Evolutionary conservation across 2,113 vertebrate genomes (phyloP).

Genomic region (Pteruthius melanotis): DNA sequence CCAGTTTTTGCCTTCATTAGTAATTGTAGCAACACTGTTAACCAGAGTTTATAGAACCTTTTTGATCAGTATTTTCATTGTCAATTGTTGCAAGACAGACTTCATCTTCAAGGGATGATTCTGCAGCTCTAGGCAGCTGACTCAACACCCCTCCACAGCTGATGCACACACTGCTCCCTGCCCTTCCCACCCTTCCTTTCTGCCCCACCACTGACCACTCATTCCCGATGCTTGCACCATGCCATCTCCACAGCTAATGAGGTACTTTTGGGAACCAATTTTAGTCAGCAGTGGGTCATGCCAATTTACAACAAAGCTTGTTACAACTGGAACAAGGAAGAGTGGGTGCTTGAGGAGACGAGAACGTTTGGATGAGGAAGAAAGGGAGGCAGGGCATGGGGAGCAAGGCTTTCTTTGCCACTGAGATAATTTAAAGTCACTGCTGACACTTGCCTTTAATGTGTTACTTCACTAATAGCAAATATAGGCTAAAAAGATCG

Average conservation of each 20-base stretch:
- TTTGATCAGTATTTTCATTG: background rate
- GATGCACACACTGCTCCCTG: background rate
- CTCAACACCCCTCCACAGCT: background rate
- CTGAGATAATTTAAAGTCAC: background rate
- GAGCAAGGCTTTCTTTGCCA: background rate
- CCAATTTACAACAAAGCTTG: background rate
- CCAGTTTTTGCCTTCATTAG: background rate
- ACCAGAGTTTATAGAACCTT: background rate
- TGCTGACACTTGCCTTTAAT: background rate
- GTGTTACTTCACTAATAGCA: background rate
- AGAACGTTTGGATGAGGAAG: background rate
- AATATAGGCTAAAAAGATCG: background rate
- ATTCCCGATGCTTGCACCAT: background rate
- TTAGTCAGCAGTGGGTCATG: background rate
- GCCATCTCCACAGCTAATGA: background rate
- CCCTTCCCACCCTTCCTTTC: background rate
- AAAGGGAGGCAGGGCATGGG: background rate
- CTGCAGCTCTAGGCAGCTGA: background rate
- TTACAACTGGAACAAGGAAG: background rate
- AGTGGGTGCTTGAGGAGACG: background rate
- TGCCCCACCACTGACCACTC: background rate
- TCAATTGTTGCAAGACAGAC: background rate
- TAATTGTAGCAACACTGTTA: background rate
- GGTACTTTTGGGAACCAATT: background rate
- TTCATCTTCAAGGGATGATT: background rate